Percentiles rank a stretch among this genome's conserved stretches.
Evolutionary conservation across 2,888 invertebrate genomes (phyloP).

Genomic region (Phalangium opilio): DNA sequence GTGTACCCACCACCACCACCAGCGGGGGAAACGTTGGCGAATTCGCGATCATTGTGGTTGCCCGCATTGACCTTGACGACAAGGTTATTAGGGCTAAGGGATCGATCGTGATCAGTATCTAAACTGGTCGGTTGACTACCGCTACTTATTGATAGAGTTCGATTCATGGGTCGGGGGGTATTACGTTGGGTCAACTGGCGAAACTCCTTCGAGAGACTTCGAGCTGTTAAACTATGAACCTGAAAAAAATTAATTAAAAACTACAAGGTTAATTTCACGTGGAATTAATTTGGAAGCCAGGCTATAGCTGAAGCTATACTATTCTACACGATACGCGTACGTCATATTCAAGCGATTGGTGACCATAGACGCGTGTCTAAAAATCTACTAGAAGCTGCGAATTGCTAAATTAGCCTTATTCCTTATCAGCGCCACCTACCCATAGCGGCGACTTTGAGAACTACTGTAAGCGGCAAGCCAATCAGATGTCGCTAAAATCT

Average conservation of each 20-base stretch:
- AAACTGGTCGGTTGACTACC: background rate
- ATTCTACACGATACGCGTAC: too few relatives aligned
- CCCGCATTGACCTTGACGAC: slow-evolving; percentile 6
- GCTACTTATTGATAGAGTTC: slow-evolving; percentile 18
- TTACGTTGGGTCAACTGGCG: slow-evolving; percentile 38
- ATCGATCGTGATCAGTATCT: slow-evolving; percentile 2
- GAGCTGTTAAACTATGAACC: slow-evolving; percentile 60
- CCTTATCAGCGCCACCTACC: too few relatives aligned
- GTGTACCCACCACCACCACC: slow-evolving; percentile 20
- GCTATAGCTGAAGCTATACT: too few relatives aligned
- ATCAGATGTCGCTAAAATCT: too few relatives aligned
- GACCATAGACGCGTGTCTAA: too few relatives aligned
- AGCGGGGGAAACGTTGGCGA: slow-evolving; percentile 5
- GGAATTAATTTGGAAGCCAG: too few relatives aligned
- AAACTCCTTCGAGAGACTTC: slow-evolving; percentile 58
- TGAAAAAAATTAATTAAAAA: slow-evolving; percentile 27
- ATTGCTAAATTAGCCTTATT: too few relatives aligned
- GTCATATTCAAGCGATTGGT: too few relatives aligned
- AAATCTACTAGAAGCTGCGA: too few relatives aligned
- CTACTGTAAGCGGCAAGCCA: too few relatives aligned
- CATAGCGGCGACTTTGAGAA: too few relatives aligned
- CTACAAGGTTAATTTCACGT: background rate
- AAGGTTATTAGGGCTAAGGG: background rate
- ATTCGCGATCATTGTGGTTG: slow-evolving; percentile 8
- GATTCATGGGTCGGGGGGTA: slow-evolving; percentile 21